Evolutionary conservation across 2,888 invertebrate genomes (phyloP), one percentile per base, ranked within the genome.

Genomic region (Ceraclea dissimilis): DNA sequence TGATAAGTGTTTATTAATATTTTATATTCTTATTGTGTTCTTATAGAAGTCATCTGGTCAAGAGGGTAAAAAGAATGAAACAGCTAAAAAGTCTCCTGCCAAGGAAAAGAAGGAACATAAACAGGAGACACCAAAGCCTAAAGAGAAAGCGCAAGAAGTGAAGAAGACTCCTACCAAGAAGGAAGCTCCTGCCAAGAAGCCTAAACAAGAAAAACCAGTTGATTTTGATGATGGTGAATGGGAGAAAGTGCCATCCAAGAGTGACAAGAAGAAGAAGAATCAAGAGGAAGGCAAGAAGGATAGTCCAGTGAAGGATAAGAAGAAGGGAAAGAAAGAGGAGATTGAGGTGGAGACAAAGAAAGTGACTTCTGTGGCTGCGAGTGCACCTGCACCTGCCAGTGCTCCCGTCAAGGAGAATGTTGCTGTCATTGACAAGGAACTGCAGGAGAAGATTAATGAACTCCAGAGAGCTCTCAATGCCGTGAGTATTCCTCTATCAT

Each of bases 161-260:
- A 59, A 61, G 26, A 59, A 59, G 20, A 51, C 54, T n/a, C 52
- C 58, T 5, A 39, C 39, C 39, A 59, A 56, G 16, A 57, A 61
- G 50, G 57, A 61, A 52, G 51, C 64, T 67, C 2, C 43, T 2
- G 44, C 26, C 18, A 76, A 73, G 63, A 59, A 58, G 43, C 21
- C 44, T 8, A 74, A 73, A 61, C 80, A 79, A 64, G 63, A 66
- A 18, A 87, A 87, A 67, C 86, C 86, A 10, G 79, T 80, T 46
- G 86, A 86, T 65, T 86, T 80, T 71, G 86, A 87, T 70, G 86
- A 87, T 64, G 87, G 84, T 47, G 80, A 83, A 51, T 89, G 89
- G 89, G 84, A 88, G 73, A 80, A 79, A 63, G 84, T 87, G 63
- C 74, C 85, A 60, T 79, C 84, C 66, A 77, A 85, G 70, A 79